Conservation (phyloP, 2,797 vertebrate genomes). For the Eutrigla gurnardus region DNA sequence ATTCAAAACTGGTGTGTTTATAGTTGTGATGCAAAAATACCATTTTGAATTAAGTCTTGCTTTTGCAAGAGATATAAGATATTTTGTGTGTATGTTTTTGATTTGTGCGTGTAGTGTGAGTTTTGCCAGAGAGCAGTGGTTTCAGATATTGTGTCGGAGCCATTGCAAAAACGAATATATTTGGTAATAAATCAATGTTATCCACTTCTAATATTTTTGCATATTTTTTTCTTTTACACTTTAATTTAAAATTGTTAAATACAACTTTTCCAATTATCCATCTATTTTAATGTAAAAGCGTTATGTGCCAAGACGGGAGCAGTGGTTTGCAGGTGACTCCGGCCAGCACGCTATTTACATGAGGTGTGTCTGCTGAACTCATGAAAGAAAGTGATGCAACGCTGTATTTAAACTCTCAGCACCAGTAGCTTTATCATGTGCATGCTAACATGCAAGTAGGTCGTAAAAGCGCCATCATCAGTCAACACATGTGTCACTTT, state of each 20-base stretch:
- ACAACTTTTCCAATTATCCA: not conserved
- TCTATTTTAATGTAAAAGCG: not conserved
- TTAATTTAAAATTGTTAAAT: not conserved
- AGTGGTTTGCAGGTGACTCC: not conserved
- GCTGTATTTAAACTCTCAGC: not conserved
- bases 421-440: constrained; percentile 16
- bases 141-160: not conserved
- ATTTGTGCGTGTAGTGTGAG: not conserved
- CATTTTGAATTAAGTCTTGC: not conserved
- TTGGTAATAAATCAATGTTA: not conserved
- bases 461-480: constrained; percentile 42
- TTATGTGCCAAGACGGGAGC: not conserved
- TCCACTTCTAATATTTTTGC: not conserved
- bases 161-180: not conserved
- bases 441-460: constrained; percentile 55
- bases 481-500: not conserved
- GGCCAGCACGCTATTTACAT: not conserved
- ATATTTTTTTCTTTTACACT: not conserved
- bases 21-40: not conserved
- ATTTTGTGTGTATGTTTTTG: not conserved
- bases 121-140: not conserved
- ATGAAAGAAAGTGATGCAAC: constrained; percentile 38
- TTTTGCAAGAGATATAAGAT: not conserved
- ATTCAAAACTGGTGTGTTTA: not conserved
- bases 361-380: constrained; percentile 18